Percentiles rank a stretch among this genome's conserved stretches.
These are phyloP conservation scores for Morone saxatilis DNA, from an alignment of 2,113 vertebrate genomes.

Conservation along the genomic window DNA sequence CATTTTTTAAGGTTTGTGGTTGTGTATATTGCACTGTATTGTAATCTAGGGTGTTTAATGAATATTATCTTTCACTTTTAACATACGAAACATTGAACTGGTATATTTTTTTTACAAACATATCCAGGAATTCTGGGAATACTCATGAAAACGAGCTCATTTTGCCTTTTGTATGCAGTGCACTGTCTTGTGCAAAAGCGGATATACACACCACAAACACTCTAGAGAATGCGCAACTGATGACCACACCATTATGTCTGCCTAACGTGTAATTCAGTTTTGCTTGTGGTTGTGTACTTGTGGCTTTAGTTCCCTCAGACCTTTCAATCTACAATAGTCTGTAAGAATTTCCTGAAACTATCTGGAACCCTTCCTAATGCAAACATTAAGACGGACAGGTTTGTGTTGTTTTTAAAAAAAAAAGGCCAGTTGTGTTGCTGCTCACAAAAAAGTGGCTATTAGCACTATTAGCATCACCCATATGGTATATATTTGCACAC, in stretches of 20 bases:
- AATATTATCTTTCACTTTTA: background rate
- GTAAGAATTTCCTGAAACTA: background rate
- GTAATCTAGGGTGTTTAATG: background rate
- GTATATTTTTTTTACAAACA: background rate
- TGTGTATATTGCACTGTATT: background rate
- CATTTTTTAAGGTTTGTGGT: background rate
- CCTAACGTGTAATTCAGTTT: background rate
- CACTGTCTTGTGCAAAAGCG: background rate
- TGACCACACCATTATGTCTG: constrained; percentile 4
- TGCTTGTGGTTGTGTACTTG: background rate
- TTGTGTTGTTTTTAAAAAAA: background rate
- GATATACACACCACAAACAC: background rate
- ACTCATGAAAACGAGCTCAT: background rate
- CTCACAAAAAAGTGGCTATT: background rate
- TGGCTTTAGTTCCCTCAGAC: background rate
- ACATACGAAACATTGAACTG: background rate
- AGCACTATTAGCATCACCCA: background rate
- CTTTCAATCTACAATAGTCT: background rate
- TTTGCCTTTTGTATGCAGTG: background rate
- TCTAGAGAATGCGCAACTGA: background rate
- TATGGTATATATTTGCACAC: constrained; percentile 37
- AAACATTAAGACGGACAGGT: background rate
- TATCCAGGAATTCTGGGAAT: background rate
- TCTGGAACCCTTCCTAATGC: background rate
- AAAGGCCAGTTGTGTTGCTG: background rate